These are phyloP conservation scores for Regulus satrapa DNA, from an alignment of 2,113 vertebrate genomes.

Conservation along the genomic window DNA sequence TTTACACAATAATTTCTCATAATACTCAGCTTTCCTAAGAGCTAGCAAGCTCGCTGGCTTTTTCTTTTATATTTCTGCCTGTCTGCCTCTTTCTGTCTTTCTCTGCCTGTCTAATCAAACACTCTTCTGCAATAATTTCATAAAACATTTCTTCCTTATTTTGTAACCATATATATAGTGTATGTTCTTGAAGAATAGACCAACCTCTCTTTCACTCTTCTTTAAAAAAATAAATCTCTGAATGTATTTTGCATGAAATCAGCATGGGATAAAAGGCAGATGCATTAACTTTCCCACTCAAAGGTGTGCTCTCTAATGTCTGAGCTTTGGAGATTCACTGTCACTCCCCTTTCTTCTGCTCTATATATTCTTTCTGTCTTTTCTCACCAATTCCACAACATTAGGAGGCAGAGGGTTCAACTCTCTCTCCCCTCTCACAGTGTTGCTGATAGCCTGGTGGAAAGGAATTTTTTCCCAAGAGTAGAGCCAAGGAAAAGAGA, in stretches of 20 bases:
- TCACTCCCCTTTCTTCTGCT: background rate
- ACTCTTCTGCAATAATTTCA: background rate
- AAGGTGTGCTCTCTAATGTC: background rate
- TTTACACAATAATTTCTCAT: slow-evolving; percentile 24
- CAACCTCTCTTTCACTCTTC: background rate
- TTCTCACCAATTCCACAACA: background rate
- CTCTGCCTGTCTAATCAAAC: background rate
- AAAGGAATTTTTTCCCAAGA: background rate
- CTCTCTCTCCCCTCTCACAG: background rate
- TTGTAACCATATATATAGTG: background rate
- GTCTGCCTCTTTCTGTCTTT: background rate
- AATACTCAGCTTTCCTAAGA: background rate
- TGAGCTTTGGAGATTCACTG: background rate
- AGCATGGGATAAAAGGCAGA: background rate
- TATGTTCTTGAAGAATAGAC: background rate
- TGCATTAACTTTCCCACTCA: background rate
- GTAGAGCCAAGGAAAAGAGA: background rate
- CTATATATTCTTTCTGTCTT: background rate
- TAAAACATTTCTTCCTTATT: slow-evolving; percentile 11
- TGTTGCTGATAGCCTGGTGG: background rate
- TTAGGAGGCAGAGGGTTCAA: background rate
- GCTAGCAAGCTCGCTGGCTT: background rate
- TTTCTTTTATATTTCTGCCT: background rate
- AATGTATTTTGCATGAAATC: slow-evolving; percentile 14
- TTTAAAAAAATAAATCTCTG: background rate